Base-by-base conservation (phyloP, 2,113 vertebrate genomes). In the Emberiza fucata region DNA sequence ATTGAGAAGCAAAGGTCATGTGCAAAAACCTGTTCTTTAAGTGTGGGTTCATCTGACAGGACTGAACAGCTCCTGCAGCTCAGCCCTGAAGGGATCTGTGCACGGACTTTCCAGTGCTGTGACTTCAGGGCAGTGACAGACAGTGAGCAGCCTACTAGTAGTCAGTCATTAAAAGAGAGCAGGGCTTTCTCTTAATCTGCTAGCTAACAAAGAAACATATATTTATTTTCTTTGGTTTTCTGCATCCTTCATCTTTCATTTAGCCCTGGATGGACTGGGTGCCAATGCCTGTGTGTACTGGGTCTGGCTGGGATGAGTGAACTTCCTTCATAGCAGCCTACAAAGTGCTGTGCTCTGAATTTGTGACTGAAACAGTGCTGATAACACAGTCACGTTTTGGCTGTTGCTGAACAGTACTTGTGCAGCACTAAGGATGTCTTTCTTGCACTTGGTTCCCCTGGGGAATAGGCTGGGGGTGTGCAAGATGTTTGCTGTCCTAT, bases 391-490 rank as follows among this genome's bases (percentile, higher is more conserved):
- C 24, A 50, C 25, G 1, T 53, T 81, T 85, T 50, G 77, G 35
- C n/a, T 80, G 47, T 23, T 42, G 18, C 42, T 77, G 48, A 35
- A 15, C 12, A 23, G 42, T 33, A 53, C 39, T 80, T 0, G 0
- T 39, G 31, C 4, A 80, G 31, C 31, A 18, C 27, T 25, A 12
- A 69, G 6, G 18, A 44, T 22, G 20, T 61, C 18, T 57, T 42
- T 61, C 44, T 45, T 14, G 2, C 17, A 11, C 29, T 66, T 44
- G 37, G 24, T 13, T 90, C 17, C 22, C 39, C 28, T 15, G 40
- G 24, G 1, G 5, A 48, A 14, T 25, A 48, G 13, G 13, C n/a
- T 57, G 33, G 11, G 25, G 2, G 7, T 37, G 18, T 12, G 2
- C n/a, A 40, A 23, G 59, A 20, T 65, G 20, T 50, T 75, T 42